A percentile compares a stretch with the other conserved stretches of the same genome.
phyloP scores from a whole-genome alignment of 2,888 invertebrate species.

The Chymomyza amoena region DNA sequence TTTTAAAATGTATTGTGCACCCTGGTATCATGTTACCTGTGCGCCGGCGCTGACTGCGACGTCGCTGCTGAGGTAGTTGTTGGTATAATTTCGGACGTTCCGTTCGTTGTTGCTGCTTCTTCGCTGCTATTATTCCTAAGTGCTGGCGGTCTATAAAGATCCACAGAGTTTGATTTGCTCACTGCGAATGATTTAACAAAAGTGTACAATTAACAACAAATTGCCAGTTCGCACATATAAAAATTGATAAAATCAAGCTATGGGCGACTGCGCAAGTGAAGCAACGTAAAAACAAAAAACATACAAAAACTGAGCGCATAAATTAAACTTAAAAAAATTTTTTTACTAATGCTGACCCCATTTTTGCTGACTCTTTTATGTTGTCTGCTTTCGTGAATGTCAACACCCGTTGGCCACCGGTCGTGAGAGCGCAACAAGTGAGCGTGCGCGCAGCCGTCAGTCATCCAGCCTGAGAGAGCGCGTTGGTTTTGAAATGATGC shows the following conservation, averaged over 20 bases:
- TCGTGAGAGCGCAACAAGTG: constrained; percentile 38
- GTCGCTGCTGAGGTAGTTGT: constrained; percentile 39
- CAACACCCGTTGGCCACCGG: constrained; percentile 42
- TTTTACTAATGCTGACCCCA: constrained; percentile 63
- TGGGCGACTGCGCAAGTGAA: constrained; percentile 32
- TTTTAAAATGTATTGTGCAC: too few relatives aligned
- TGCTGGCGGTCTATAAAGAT: constrained; percentile 81
- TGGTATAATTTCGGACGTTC: constrained; percentile 38
- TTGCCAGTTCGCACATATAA: constrained; percentile 36
- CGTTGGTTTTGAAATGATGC: constrained; percentile 46
- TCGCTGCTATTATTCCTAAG: constrained; percentile 74
- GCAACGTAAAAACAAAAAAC: constrained; percentile 39
- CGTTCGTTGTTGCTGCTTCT: constrained; percentile 30
- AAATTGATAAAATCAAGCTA: constrained; percentile 7
- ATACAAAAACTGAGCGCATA: neutral
- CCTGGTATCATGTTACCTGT: constrained; percentile 37
- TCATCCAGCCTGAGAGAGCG: constrained; percentile 24
- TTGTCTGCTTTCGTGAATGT: constrained; percentile 61
- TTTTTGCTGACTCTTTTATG: constrained; percentile 51
- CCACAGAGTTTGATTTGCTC: constrained; percentile 76
- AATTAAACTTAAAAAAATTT: constrained; percentile 36
- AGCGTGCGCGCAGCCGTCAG: constrained; percentile 36
- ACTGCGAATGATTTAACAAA: constrained; percentile 47
- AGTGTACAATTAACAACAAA: constrained; percentile 19
- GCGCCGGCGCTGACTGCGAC: constrained; percentile 21